Evolutionary conservation across 2,797 vertebrate genomes (phyloP).

Genomic region (Oryzias dopingdopingensis): DNA sequence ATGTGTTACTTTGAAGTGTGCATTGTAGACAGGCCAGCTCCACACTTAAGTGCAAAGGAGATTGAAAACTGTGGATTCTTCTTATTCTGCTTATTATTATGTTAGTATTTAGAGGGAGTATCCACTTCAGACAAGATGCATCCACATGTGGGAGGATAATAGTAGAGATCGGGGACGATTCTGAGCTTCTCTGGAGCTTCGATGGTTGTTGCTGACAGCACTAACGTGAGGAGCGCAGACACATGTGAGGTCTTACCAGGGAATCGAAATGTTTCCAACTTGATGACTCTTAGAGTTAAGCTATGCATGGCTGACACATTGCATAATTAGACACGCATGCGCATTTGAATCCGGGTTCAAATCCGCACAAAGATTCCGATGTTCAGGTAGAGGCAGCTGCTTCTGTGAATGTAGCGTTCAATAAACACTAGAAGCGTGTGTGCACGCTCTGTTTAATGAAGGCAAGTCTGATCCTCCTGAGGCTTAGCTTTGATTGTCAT

Average conservation of each 20-base stretch:
- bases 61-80: too few relatives aligned
- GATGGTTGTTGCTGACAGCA: constrained; percentile 7
- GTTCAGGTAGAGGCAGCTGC: neutral
- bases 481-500: constrained; percentile 82
- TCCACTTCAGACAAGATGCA: constrained; percentile 22
- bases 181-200: constrained; percentile 26
- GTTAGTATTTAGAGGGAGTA: constrained; percentile 9
- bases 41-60: constrained; percentile 3
- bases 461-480: constrained; percentile 79
- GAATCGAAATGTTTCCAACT: constrained; percentile 8
- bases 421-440: constrained; percentile 15
- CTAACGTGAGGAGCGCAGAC: constrained; percentile 39
- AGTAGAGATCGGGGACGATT: constrained; percentile 39
- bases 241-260: constrained; percentile 32
- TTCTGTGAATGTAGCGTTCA: constrained; percentile 9
- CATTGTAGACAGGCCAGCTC: neutral
- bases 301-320: constrained; percentile 33
- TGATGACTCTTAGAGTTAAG: constrained; percentile 26
- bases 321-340: constrained; percentile 8
- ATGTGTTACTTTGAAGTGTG: neutral
- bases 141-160: constrained; percentile 36
- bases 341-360: too few relatives aligned
- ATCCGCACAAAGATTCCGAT: too few relatives aligned
- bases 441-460: constrained; percentile 44
- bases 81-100: too few relatives aligned